phyloP scores from a whole-genome alignment of 1,140 invertebrate genomes.

The Euura saliciscinereae region DNA sequence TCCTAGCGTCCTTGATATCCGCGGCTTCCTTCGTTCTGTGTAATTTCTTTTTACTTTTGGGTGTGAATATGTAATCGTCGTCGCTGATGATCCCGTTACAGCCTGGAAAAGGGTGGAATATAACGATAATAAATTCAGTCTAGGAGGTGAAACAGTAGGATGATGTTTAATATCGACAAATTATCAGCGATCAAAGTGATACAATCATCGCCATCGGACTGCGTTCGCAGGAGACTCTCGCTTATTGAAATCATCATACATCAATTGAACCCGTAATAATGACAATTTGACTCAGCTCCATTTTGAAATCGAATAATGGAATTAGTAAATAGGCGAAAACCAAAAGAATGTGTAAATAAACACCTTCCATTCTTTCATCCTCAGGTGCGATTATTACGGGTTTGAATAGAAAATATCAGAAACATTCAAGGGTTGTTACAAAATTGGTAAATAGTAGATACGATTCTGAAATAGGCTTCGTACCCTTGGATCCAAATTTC shows the following conservation, averaged over 20 bases:
- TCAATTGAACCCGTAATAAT: too few species aligned
- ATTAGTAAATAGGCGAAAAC: not conserved
- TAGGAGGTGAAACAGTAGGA: too few species aligned
- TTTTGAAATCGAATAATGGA: not conserved
- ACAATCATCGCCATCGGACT: constrained; percentile 53
- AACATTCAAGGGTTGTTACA: too few species aligned
- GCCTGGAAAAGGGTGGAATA: constrained; percentile 20
- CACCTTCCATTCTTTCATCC: too few species aligned
- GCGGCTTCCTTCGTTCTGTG: constrained; percentile 13
- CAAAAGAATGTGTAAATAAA: not conserved
- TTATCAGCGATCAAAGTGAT: constrained; percentile 59
- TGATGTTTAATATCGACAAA: too few species aligned
- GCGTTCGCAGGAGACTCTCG: constrained; percentile 46
- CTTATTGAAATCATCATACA: constrained; percentile 10
- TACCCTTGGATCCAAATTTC: too few species aligned
- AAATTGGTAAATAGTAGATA: too few species aligned
- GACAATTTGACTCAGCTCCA: too few species aligned
- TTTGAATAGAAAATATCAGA: not conserved
- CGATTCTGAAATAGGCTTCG: too few species aligned
- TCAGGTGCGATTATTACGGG: not conserved
- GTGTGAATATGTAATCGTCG: constrained; percentile 30
- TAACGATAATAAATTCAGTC: not conserved
- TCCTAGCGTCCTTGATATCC: too few species aligned
- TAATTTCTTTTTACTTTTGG: constrained; percentile 23
- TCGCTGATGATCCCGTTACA: constrained; percentile 22